Evolutionary conservation across 2,113 vertebrate species (phyloP).

Genomic region (Falco punctatus): DNA sequence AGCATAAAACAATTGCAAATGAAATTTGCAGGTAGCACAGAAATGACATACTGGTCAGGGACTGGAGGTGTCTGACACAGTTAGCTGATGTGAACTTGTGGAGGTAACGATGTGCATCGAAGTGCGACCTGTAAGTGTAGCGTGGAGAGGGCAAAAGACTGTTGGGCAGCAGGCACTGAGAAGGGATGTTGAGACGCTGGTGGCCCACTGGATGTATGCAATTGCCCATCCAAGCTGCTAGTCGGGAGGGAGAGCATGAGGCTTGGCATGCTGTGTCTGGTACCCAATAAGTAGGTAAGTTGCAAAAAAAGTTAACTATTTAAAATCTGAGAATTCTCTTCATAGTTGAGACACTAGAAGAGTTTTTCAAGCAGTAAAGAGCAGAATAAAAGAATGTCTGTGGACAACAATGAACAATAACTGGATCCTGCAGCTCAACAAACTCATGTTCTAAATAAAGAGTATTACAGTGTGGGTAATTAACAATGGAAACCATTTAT

Average conservation of each 20-base stretch:
- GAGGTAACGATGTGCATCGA: neutral
- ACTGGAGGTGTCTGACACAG: neutral
- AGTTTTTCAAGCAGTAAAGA: neutral
- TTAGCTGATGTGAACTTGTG: neutral
- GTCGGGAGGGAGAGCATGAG: neutral
- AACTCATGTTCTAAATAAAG: neutral
- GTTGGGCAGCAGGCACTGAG: neutral
- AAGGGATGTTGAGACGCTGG: neutral
- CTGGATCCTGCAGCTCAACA: neutral
- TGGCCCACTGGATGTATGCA: accelerated
- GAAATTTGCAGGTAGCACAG: neutral
- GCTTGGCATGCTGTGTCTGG: neutral
- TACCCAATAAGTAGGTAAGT: neutral
- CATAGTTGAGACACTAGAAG: neutral
- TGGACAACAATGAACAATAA: neutral
- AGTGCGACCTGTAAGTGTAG: neutral
- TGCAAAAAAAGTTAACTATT: neutral
- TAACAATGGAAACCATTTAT: neutral
- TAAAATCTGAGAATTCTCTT: neutral
- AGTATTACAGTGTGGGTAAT: neutral
- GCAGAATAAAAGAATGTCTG: neutral
- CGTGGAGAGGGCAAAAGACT: neutral
- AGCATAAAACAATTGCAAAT: neutral
- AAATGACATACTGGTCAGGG: neutral
- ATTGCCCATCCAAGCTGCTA: neutral